Evolutionary conservation across 2,888 invertebrate genomes (phyloP).

Genomic region (Mesorhabditis sp.): DNA sequence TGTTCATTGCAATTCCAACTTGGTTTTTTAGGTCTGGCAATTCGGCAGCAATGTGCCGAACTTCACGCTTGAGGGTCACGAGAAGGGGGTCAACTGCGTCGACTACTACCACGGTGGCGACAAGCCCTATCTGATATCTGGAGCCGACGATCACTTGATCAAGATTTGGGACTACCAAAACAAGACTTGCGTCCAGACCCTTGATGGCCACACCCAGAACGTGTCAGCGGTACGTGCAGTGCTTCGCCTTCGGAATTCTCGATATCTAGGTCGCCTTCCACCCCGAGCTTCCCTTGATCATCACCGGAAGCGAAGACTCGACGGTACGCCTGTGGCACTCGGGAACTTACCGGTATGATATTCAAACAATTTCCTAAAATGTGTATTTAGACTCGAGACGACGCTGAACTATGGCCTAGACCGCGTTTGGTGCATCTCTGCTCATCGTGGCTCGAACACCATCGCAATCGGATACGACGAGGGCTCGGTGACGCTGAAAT

Average conservation of each 20-base stretch:
- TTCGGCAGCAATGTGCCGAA: constrained; percentile 93
- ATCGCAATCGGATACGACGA: constrained; percentile 95
- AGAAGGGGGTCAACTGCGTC: constrained; percentile 95
- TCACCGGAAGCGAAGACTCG: constrained; percentile 78
- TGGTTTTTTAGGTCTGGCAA: constrained; percentile 73
- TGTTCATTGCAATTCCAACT: not conserved
- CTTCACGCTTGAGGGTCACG: constrained; percentile 93
- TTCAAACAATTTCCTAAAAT: not conserved
- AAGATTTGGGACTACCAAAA: constrained; percentile 97
- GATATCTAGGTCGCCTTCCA: constrained; percentile 80
- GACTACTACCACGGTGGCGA: constrained; percentile 99
- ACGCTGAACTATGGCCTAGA: constrained; percentile 97
- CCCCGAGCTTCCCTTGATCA: constrained; percentile 90
- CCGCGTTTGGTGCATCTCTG: constrained; percentile 85
- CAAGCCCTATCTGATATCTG: constrained; percentile 96
- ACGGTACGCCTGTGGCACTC: constrained; percentile 92
- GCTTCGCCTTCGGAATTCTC: not conserved
- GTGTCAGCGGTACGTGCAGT: constrained; percentile 68
- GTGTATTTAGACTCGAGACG: constrained; percentile 71
- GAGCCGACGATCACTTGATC: constrained; percentile 92
- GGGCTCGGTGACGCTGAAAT: constrained; percentile 85
- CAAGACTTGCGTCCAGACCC: constrained; percentile 67
- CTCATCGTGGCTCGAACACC: constrained; percentile 53
- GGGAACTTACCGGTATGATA: constrained; percentile 75
- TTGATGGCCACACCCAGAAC: constrained; percentile 94